Percentiles rank a stretch among this genome's conserved stretches.
Conservation (phyloP, 2,113 vertebrate species). For the Calidris pygmaea region DNA sequence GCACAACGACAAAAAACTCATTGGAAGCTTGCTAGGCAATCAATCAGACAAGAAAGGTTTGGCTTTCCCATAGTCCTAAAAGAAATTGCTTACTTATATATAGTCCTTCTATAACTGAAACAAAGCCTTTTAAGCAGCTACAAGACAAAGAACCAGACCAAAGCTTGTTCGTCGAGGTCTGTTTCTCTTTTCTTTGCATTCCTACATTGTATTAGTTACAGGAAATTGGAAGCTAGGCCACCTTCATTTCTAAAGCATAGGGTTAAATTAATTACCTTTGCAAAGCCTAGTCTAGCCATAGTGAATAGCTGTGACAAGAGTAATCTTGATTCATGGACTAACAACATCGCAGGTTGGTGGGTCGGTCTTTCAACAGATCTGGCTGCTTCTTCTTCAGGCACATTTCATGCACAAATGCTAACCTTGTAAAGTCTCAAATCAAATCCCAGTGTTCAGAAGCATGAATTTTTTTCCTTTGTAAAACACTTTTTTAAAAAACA, state of each 20-base stretch:
- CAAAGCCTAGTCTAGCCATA: neutral
- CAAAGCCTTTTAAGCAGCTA: neutral
- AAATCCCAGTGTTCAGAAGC: neutral
- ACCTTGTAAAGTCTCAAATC: neutral
- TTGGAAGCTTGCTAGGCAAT: neutral
- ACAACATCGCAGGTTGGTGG: neutral
- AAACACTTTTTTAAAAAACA: neutral
- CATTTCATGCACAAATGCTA: neutral
- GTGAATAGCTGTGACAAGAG: neutral
- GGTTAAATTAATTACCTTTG: conserved; percentile 1
- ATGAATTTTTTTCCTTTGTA: neutral
- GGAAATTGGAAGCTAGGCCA: conserved; percentile 27
- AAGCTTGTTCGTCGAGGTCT: neutral
- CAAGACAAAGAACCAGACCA: neutral
- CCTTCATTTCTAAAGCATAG: conserved; percentile 21
- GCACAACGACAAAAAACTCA: neutral
- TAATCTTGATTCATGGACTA: neutral
- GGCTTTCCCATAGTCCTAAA: neutral
- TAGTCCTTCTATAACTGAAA: neutral
- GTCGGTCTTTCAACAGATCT: neutral
- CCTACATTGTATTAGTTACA: neutral
- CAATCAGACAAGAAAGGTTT: neutral
- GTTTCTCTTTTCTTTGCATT: neutral
- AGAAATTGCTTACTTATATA: neutral
- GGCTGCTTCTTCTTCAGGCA: neutral